Evolutionary conservation across 2,888 invertebrate species (phyloP).

Genomic region (Peribatodes rhomboidaria): DNA sequence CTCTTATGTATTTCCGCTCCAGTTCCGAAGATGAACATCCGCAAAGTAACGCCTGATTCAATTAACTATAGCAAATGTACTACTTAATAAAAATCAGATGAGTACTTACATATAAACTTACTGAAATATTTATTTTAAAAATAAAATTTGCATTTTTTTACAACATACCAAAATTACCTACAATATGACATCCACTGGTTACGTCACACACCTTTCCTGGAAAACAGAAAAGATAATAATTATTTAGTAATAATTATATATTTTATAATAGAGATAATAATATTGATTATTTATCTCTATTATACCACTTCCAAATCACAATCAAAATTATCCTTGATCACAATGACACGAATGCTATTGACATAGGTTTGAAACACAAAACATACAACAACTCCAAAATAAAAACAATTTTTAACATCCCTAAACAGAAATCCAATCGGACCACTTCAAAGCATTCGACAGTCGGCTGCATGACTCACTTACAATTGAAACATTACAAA

Average conservation of each 20-base stretch:
- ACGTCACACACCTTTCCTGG: conserved; percentile 61
- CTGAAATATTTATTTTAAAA: conserved; percentile 48
- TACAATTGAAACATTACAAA: conserved; percentile 70
- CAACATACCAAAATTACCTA: conserved; percentile 48
- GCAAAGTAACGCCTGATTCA: too few relatives aligned
- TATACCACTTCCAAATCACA: not conserved
- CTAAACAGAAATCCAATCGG: conserved; percentile 61
- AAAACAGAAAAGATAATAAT: conserved; percentile 50
- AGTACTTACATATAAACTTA: conserved; percentile 31
- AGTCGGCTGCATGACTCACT: conserved; percentile 72
- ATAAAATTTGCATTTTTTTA: conserved; percentile 52
- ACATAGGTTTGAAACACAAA: not conserved
- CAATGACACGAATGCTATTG: not conserved
- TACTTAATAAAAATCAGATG: not conserved
- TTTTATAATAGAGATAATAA: too few relatives aligned
- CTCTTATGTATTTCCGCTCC: too few relatives aligned
- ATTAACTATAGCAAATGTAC: too few relatives aligned
- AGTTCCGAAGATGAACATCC: too few relatives aligned
- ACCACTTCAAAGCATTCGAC: conserved; percentile 65
- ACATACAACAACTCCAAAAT: not conserved
- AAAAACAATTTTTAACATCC: conserved; percentile 7
- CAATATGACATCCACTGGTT: conserved; percentile 24
- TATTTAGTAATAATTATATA: not conserved
- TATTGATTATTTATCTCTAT: too few relatives aligned
- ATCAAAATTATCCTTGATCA: not conserved